phyloP scores from a whole-genome alignment of 2,888 invertebrate species.

The Drosophila phalerata region DNA sequence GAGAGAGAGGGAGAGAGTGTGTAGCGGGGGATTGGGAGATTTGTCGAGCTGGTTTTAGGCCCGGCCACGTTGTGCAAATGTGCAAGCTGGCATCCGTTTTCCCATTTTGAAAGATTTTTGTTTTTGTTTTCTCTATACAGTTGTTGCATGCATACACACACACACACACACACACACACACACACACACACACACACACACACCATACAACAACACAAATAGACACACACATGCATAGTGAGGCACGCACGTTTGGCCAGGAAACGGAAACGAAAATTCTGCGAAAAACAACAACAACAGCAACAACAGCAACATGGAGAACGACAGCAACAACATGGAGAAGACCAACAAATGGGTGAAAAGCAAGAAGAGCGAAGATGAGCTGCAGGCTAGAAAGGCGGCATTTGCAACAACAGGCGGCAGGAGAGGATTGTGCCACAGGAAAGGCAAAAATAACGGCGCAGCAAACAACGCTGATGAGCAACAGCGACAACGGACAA shows the following conservation, averaged over 20 bases:
- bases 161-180: conserved; percentile 19
- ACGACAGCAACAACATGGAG: conserved; percentile 42
- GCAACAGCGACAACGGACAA: conserved; percentile 52
- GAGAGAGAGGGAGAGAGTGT: background rate
- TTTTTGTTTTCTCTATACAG: conserved; percentile 71
- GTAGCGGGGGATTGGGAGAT: background rate
- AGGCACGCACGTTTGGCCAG: conserved; percentile 76
- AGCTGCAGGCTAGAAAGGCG: conserved; percentile 40
- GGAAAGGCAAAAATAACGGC: conserved; percentile 78
- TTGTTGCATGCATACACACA: conserved; percentile 36
- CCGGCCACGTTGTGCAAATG: conserved; percentile 77
- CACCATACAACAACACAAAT: conserved; percentile 9
- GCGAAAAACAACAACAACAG: conserved; percentile 75
- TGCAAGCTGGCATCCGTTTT: conserved; percentile 81
- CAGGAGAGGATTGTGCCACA: conserved; percentile 47
- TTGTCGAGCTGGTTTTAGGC: conserved; percentile 40
- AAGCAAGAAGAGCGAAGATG: conserved; percentile 42
- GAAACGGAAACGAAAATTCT: conserved; percentile 82
- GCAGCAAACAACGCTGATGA: conserved; percentile 80
- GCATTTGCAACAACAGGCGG: conserved; percentile 22
- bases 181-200: conserved; percentile 26
- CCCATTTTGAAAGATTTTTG: conserved; percentile 77
- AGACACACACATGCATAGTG: conserved; percentile 18
- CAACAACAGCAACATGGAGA: conserved; percentile 49
- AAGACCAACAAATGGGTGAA: conserved; percentile 33